A percentile compares a stretch with the other conserved stretches of the same genome.
phyloP scores from a whole-genome alignment of 2,797 vertebrate genomes.

The Poecilia velifera region DNA sequence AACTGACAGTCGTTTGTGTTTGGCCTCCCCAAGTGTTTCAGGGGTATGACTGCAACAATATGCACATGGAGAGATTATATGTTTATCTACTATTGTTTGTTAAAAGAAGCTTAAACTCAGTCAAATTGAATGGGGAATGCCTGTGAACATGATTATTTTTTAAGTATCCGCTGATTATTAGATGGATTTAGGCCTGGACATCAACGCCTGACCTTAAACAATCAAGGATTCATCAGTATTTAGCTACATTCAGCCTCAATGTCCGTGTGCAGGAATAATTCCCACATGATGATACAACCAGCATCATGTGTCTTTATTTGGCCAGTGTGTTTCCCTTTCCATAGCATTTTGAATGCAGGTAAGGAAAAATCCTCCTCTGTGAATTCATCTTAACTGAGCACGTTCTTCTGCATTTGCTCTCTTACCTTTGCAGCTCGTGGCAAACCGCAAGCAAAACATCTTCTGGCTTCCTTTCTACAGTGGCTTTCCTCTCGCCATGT shows the following conservation, averaged over 20 bases:
- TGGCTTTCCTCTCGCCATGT: background rate
- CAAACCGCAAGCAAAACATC: background rate
- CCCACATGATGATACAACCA: background rate
- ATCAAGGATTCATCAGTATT: background rate
- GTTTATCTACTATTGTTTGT: background rate
- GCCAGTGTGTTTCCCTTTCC: background rate
- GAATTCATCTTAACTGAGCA: background rate
- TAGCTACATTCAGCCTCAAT: background rate
- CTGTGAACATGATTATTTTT: background rate
- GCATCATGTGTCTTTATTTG: background rate
- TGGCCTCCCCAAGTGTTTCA: background rate
- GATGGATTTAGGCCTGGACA: background rate
- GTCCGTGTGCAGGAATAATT: background rate
- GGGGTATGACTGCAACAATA: background rate
- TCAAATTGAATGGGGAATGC: background rate
- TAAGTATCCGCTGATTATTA: background rate
- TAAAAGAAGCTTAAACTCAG: background rate
- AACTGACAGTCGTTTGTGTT: background rate
- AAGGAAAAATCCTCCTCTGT: background rate
- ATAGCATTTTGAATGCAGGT: background rate
- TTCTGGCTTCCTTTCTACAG: background rate
- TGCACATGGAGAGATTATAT: background rate
- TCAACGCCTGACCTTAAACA: background rate
- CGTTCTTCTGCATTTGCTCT: background rate
- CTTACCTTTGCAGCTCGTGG: background rate